Conservation (phyloP, 2,888 invertebrate species). For the Galeopsomyia nigrocyanea region DNA sequence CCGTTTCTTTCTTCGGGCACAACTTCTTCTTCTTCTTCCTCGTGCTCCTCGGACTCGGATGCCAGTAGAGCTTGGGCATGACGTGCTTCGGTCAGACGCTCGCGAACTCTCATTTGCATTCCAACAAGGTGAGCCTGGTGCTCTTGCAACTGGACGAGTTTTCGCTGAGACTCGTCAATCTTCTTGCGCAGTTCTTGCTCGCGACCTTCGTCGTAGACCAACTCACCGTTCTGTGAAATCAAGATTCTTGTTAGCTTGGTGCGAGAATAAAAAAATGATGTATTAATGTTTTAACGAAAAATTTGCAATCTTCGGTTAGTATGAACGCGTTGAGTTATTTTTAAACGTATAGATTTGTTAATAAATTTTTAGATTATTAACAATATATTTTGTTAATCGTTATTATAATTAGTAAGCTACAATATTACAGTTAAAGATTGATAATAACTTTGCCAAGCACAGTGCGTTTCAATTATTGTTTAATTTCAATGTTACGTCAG, state of each 20-base stretch:
- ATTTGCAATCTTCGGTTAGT: too few relatives aligned
- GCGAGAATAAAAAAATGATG: conserved; percentile 3
- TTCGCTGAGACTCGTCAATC: conserved; percentile 75
- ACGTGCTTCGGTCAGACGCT: conserved; percentile 66
- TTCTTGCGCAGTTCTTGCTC: conserved; percentile 75
- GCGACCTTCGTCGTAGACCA: conserved; percentile 72
- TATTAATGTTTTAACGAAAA: background rate
- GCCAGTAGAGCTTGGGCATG: conserved; percentile 59
- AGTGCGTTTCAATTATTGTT: too few relatives aligned
- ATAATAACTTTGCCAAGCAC: too few relatives aligned
- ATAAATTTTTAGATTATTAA: too few relatives aligned
- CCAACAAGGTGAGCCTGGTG: conserved; percentile 70
- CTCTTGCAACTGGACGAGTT: conserved; percentile 73
- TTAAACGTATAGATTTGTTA: too few relatives aligned
- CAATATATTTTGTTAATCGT: too few relatives aligned
- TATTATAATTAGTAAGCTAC: too few relatives aligned
- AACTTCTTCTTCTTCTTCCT: background rate
- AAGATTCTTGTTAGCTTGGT: too few relatives aligned
- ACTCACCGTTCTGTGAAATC: conserved; percentile 54
- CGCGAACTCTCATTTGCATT: conserved; percentile 65
- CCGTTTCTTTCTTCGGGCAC: background rate
- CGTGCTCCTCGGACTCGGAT: background rate
- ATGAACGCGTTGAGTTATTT: too few relatives aligned
- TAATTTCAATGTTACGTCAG: too few relatives aligned
- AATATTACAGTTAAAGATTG: too few relatives aligned